phyloP scores from a whole-genome alignment of 2,113 vertebrate genomes.

The Sialia sialis region DNA sequence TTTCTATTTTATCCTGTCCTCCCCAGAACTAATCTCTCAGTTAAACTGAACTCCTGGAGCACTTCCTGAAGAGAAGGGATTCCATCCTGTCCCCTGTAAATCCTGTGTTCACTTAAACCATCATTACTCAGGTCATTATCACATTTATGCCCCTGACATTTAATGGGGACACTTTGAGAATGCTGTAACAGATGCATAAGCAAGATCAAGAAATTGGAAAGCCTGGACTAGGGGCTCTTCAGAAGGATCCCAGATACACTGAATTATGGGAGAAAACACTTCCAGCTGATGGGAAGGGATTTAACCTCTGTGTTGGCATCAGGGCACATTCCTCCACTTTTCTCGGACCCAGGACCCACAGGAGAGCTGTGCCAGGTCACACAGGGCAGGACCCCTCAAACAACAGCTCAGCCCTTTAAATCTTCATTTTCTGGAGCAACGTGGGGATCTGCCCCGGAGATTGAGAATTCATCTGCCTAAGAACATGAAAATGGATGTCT shows the following conservation, averaged over 20 bases:
- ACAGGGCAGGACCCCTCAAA: not conserved
- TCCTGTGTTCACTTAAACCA: not conserved
- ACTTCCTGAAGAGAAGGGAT: not conserved
- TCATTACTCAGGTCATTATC: not conserved
- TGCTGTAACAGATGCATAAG: not conserved
- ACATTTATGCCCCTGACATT: not conserved
- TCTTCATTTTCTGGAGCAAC: not conserved
- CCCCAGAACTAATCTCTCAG: not conserved
- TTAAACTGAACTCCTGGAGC: not conserved
- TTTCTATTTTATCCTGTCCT: not conserved
- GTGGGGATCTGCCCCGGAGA: not conserved
- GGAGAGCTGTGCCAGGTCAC: not conserved
- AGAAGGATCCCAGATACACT: not conserved
- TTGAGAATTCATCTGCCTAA: not conserved
- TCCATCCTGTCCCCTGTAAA: not conserved
- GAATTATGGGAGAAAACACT: not conserved
- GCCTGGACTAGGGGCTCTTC: not conserved
- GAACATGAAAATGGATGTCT: not conserved
- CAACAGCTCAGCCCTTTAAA: not conserved
- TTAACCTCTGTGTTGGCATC: not conserved
- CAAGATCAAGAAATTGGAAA: not conserved
- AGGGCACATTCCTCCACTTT: not conserved
- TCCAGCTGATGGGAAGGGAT: not conserved
- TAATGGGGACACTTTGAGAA: not conserved
- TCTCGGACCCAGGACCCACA: not conserved